Conservation (phyloP, 2,888 invertebrate genomes). For the Cheilosia soror region DNA sequence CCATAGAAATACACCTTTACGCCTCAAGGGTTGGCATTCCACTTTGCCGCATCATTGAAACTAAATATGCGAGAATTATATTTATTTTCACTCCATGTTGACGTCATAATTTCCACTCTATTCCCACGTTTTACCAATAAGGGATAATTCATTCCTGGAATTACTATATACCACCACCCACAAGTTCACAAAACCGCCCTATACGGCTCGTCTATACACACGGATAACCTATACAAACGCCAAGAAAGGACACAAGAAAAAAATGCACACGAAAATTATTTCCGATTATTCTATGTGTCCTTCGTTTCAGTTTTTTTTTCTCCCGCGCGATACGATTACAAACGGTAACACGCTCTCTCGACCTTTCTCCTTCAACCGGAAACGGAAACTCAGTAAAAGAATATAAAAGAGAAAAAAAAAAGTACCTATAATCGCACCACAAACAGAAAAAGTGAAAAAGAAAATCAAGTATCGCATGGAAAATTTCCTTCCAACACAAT, state of each 20-base stretch:
- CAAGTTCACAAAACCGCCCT: conserved; percentile 7
- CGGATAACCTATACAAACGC: conserved; percentile 32
- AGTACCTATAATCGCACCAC: background rate
- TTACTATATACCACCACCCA: conserved; percentile 19
- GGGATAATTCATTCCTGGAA: conserved; percentile 68
- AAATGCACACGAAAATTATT: conserved; percentile 62
- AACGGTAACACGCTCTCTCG: conserved; percentile 42
- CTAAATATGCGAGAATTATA: conserved; percentile 46
- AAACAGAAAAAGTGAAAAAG: conserved; percentile 9
- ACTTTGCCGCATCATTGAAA: conserved; percentile 51
- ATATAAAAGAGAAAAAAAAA: background rate
- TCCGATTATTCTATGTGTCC: conserved; percentile 56
- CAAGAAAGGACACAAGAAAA: conserved; percentile 42
- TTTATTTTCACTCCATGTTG: conserved; percentile 38
- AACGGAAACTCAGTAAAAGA: conserved; percentile 44
- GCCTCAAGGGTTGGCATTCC: conserved; percentile 9
- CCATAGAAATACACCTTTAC: conserved; percentile 13
- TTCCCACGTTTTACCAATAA: conserved; percentile 66
- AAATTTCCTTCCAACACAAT: conserved; percentile 57
- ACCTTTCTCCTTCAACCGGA: conserved; percentile 57
- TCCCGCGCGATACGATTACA: conserved; percentile 27
- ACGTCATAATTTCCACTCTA: conserved; percentile 57
- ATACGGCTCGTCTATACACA: background rate
- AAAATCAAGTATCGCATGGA: conserved; percentile 37
- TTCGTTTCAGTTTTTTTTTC: conserved; percentile 52